These are phyloP conservation scores for Syrrhaptes paradoxus DNA, from an alignment of 2,113 vertebrate species.

Conservation along the genomic window DNA sequence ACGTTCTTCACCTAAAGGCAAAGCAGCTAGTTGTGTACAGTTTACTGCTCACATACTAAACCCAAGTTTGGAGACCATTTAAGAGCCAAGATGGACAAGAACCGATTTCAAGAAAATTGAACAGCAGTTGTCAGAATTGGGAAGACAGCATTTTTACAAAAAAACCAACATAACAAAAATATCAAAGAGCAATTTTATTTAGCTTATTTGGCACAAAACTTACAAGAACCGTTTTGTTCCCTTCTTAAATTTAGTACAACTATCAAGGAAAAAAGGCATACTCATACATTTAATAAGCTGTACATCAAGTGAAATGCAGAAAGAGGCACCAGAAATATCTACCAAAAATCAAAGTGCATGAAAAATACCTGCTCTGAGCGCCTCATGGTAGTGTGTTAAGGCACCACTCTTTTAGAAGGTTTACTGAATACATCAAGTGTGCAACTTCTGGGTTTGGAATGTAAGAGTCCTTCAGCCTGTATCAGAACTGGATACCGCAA, in stretches of 20 bases:
- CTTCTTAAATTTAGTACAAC: constrained; percentile 62
- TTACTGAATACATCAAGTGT: constrained; percentile 49
- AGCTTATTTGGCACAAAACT: constrained; percentile 74
- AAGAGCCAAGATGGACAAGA: not conserved
- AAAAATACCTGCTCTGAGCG: constrained; percentile 70
- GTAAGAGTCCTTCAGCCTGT: constrained; percentile 57
- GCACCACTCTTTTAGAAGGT: constrained; percentile 66
- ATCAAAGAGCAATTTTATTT: constrained; percentile 74
- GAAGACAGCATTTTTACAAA: not conserved
- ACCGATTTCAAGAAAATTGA: not conserved
- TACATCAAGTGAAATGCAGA: constrained; percentile 61
- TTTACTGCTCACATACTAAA: not conserved
- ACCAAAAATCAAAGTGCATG: constrained; percentile 73
- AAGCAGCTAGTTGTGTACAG: not conserved
- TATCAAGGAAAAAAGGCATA: constrained; percentile 61
- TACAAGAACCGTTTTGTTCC: constrained; percentile 67
- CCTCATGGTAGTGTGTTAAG: constrained; percentile 65
- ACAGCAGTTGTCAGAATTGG: not conserved
- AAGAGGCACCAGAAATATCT: constrained; percentile 73
- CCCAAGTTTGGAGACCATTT: not conserved
- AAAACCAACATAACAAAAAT: constrained; percentile 27
- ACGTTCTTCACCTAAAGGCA: not conserved
- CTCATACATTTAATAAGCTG: constrained; percentile 65
- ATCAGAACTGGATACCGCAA: not conserved
- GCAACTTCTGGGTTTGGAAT: constrained; percentile 70